Conservation (phyloP, 2,888 invertebrate genomes). For the Nesidiocoris tenuis region DNA sequence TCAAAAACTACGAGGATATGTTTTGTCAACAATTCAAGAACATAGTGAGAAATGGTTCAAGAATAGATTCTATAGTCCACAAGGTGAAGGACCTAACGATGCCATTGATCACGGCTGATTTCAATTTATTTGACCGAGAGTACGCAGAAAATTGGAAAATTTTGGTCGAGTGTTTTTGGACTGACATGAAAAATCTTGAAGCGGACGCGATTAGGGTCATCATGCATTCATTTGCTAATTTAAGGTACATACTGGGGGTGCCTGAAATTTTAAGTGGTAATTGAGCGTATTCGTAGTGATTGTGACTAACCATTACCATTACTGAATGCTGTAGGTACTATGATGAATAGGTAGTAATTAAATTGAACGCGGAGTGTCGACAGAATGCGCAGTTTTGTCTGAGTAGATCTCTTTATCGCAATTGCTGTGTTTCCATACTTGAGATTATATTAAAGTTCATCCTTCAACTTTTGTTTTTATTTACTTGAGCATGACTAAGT, state of each 20-base stretch:
- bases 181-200: conserved; percentile 72
- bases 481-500: too few relatives aligned
- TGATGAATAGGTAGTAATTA: too few relatives aligned
- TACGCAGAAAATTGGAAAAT: conserved; percentile 85
- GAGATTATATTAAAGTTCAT: too few relatives aligned
- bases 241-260: conserved; percentile 60
- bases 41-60: conserved; percentile 81
- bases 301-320: too few relatives aligned
- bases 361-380: too few relatives aligned
- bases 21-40: conserved; percentile 36
- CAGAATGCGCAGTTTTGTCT: too few relatives aligned
- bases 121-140: conserved; percentile 76
- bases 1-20: conserved; percentile 27
- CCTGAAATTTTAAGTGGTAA: too few relatives aligned
- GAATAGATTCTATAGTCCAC: conserved; percentile 80
- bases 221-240: conserved; percentile 77
- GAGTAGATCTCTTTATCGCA: too few relatives aligned
- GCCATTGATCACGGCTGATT: conserved; percentile 75
- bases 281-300: too few relatives aligned
- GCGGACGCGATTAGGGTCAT: conserved; percentile 80
- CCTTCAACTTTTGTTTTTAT: too few relatives aligned
- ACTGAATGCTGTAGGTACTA: too few relatives aligned
- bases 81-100: conserved; percentile 74
- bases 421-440: too few relatives aligned
- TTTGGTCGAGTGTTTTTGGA: conserved; percentile 73